Conservation (phyloP, 2,113 vertebrate genomes). For the Nothocercus nigrocapillus region DNA sequence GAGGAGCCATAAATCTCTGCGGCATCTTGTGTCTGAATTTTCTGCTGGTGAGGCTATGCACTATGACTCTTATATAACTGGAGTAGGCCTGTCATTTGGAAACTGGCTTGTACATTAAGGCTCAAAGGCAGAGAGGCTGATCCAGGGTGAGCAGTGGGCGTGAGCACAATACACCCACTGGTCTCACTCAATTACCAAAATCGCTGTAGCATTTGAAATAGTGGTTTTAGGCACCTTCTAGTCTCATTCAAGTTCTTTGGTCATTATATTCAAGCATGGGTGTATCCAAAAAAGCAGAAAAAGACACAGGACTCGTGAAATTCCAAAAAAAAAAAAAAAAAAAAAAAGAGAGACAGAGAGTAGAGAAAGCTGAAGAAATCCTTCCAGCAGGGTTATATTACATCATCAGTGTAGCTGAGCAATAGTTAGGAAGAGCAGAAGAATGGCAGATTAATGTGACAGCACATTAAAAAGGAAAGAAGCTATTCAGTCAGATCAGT, state of each 20-base stretch:
- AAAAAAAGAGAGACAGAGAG: no score
- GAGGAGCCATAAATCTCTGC: neutral
- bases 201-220: conserved; percentile 18
- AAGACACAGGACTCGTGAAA: neutral
- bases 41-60: neutral
- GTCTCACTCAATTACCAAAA: neutral
- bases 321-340: neutral
- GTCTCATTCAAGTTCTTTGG: neutral
- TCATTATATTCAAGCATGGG: neutral
- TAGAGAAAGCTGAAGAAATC: neutral
- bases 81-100: neutral
- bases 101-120: neutral
- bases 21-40: neutral
- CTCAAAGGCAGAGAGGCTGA: neutral
- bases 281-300: neutral
- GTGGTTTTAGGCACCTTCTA: neutral
- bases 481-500: neutral
- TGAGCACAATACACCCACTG: neutral
- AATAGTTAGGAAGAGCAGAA: neutral
- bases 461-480: neutral
- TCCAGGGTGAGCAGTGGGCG: neutral
- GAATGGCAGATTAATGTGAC: neutral
- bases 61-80: neutral
- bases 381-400: neutral
- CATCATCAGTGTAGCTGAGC: neutral